Conservation (phyloP, 2,113 vertebrate genomes). For the Stegostoma tigrinum region DNA sequence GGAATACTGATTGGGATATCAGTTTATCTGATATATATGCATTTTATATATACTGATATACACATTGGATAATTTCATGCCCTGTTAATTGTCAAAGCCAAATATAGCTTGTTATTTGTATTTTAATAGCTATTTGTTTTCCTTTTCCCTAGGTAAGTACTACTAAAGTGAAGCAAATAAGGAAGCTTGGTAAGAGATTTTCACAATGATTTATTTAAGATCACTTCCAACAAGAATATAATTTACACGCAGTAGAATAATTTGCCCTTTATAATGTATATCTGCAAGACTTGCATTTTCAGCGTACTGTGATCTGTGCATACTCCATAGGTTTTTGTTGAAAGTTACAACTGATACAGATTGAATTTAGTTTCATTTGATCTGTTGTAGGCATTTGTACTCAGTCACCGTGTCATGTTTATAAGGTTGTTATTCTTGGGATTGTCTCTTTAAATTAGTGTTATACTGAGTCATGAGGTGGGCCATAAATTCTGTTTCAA, state of each 20-base stretch:
- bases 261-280: neutral
- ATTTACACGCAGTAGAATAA: neutral
- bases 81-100: neutral
- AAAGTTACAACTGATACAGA: neutral
- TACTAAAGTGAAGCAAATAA: conserved; percentile 30
- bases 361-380: neutral
- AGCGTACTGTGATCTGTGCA: neutral
- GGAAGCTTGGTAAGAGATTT: conserved; percentile 24
- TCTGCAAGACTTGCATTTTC: neutral
- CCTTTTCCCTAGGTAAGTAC: conserved; percentile 32
- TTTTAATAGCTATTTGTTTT: conserved; percentile 15
- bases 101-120: neutral
- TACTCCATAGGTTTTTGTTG: neutral
- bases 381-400: neutral
- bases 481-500: no score
- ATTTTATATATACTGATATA: no score
- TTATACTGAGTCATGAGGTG: no score
- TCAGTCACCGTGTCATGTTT: neutral
- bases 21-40: no score
- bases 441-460: neutral
- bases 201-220: neutral
- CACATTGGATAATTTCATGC: neutral
- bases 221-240: neutral
- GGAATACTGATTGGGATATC: no score
- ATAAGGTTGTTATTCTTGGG: neutral